Evolutionary conservation across 2,888 invertebrate genomes (phyloP).

Genomic region (Caenorhabditis japonica): DNA sequence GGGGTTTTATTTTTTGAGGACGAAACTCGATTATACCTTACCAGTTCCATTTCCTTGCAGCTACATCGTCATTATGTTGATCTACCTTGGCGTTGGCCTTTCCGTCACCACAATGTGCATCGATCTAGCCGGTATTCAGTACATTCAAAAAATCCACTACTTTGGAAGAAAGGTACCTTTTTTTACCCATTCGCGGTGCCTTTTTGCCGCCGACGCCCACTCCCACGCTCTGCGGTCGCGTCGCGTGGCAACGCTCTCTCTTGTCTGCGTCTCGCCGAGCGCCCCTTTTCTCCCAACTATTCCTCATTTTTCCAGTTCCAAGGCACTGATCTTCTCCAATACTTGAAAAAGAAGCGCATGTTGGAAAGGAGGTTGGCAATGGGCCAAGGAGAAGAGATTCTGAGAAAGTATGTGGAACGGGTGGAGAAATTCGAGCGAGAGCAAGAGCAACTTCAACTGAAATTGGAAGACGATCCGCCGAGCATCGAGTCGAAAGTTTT

Average conservation of each 20-base stretch:
- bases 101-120: constrained; percentile 78
- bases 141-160: constrained; percentile 77
- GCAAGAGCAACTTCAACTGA: constrained; percentile 32
- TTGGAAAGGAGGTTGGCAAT: constrained; percentile 75
- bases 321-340: constrained; percentile 76
- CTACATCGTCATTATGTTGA: constrained; percentile 75
- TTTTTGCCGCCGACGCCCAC: too few relatives aligned
- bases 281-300: not conserved
- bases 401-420: constrained; percentile 69
- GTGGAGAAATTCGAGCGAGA: constrained; percentile 53
- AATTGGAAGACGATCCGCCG: constrained; percentile 34
- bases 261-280: not conserved
- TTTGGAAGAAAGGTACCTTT: constrained; percentile 76
- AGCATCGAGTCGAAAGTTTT: constrained; percentile 28
- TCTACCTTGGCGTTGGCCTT: constrained; percentile 77
- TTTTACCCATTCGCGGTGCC: not conserved
- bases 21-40: not conserved
- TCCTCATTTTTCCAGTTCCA: constrained; percentile 71
- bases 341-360: constrained; percentile 75
- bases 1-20: too few relatives aligned
- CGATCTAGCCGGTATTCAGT: constrained; percentile 77
- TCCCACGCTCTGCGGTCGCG: too few relatives aligned
- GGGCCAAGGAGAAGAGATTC: constrained; percentile 74
- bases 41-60: constrained; percentile 53
- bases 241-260: too few relatives aligned